A percentile compares a stretch with the other conserved stretches of the same genome.
Conservation (phyloP, 2,797 vertebrate genomes). For the Ciconia nigra region DNA sequence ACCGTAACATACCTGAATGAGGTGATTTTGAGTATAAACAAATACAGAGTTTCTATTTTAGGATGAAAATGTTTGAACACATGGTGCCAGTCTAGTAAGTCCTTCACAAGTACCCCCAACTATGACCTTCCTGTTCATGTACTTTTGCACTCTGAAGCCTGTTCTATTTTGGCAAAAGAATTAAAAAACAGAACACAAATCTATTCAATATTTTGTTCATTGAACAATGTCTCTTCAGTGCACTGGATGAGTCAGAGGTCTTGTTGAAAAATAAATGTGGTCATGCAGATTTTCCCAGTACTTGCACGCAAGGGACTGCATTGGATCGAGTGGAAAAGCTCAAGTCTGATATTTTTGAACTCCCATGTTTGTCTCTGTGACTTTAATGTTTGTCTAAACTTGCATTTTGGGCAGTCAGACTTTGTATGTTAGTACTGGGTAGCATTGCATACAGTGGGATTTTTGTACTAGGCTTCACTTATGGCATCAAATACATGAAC, state of each 20-base stretch:
- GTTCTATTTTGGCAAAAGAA: background rate
- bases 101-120: background rate
- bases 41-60: background rate
- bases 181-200: background rate
- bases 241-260: background rate
- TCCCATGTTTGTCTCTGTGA: background rate
- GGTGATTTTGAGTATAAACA: background rate
- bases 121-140: background rate
- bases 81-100: background rate
- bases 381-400: background rate
- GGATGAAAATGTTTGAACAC: background rate
- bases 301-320: background rate
- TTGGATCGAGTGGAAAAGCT: background rate
- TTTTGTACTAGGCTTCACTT: background rate
- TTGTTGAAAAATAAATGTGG: background rate
- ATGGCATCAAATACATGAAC: background rate
- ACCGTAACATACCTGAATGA: background rate
- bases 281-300: background rate
- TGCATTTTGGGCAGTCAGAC: background rate
- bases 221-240: conserved; percentile 4
- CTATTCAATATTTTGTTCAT: background rate
- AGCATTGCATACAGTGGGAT: accelerated
- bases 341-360: background rate
- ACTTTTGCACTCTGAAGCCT: background rate
- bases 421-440: background rate